Evolutionary conservation across 2,797 vertebrate species (phyloP), one percentile per base, ranked within the genome.

Genomic region (Ceryle rudis): DNA sequence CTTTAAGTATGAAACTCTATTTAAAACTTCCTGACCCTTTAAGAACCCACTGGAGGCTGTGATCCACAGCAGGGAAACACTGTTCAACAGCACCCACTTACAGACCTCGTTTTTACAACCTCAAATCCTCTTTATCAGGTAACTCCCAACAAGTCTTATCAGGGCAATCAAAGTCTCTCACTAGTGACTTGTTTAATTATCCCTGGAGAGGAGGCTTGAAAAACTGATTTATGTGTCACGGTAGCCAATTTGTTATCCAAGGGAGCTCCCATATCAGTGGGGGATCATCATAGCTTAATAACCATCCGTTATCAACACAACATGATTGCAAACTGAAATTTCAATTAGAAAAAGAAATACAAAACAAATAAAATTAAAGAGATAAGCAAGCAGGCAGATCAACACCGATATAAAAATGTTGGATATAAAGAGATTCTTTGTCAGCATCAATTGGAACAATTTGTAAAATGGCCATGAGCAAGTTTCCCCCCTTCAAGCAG

Each of bases 191-290:
- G 49, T 77, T 95, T 96, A 94, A 95, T 92, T 94, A 92, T 74
- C 84, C 81, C 86, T 69, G 71, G 86, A 95, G 84, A 92, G 62
- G 73, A 94, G 89, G 79, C 86, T 69, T 67, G 65, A 95, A 88
- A 58, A 94, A 67, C 44, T 91, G 90, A 96, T 95, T 95, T 95
- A 71, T 93, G 90, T 91, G 82, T 89, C 91, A 83, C 9, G 0
- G 91, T 71, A 95, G 93, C 91, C 88, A 93, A 95, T 83, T 83
- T 93, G 89, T 90, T 93, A 91, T 81, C 80, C 90, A 81, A 85
- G 69, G 69, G 57, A 83, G 65, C 77, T 93, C 69, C 60, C 2
- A 2, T 90, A 96, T 94, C 93, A 91, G 87, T 71, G 75, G 69
- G 71, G 65, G 69, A 93, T 95, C 93, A 95, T 57, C 57, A 37